A percentile compares a stretch with the other conserved stretches of the same genome.
Conservation (phyloP, 2,797 vertebrate species). For the Xenops minutus region DNA sequence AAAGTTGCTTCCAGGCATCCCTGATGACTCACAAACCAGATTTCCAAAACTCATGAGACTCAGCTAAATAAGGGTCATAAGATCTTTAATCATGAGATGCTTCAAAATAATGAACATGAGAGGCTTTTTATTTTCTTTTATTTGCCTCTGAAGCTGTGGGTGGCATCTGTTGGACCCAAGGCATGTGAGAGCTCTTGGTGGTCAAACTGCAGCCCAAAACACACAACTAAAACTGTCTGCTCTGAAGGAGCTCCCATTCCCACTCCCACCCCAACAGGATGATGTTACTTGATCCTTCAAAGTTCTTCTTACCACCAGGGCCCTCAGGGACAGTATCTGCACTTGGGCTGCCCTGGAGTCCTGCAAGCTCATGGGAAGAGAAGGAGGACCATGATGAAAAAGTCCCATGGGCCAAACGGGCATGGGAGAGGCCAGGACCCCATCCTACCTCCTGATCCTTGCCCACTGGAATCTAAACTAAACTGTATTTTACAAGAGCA, state of each 20-base stretch:
- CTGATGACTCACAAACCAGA: neutral
- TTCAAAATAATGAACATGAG: neutral
- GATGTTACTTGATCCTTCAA: neutral
- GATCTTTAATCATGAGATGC: neutral
- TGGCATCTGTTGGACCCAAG: neutral
- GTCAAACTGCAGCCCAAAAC: neutral
- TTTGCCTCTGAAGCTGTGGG: neutral
- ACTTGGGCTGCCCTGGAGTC: fast-evolving
- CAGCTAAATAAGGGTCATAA: neutral
- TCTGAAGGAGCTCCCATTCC: neutral
- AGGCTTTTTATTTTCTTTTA: neutral
- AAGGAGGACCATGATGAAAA: neutral
- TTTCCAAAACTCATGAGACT: neutral
- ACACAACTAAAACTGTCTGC: fast-evolving
- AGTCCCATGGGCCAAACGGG: neutral
- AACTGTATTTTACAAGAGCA: neutral
- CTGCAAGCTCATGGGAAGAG: neutral
- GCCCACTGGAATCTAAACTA: neutral
- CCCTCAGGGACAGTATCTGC: neutral
- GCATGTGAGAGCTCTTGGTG: neutral
- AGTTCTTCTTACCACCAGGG: neutral
- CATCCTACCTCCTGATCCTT: neutral
- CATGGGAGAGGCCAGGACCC: neutral
- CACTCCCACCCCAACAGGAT: neutral
- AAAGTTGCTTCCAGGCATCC: neutral